Evolutionary conservation across 2,888 invertebrate genomes (phyloP).

Genomic region (Penaeus monodon): DNA sequence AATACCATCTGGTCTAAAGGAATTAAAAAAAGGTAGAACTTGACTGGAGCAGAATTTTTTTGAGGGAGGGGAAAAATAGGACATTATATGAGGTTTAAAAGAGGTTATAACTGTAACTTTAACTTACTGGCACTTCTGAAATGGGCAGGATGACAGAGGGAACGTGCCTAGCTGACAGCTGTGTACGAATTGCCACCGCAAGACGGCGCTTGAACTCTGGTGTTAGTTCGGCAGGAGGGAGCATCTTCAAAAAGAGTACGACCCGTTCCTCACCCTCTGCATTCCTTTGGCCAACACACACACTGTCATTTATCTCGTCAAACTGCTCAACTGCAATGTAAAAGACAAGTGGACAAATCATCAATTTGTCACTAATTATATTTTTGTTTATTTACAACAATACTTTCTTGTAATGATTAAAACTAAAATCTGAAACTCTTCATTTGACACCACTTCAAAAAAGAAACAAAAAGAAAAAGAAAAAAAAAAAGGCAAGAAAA

Average conservation of each 20-base stretch:
- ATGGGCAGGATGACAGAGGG: conserved; percentile 72
- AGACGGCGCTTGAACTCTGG: conserved; percentile 70
- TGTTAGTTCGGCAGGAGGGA: conserved; percentile 68
- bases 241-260: conserved; percentile 73
- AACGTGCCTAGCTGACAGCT: conserved; percentile 73
- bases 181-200: conserved; percentile 70
- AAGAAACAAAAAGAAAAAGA: too few species aligned
- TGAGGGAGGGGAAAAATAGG: too few species aligned
- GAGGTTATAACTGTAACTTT: too few species aligned
- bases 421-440: too few species aligned
- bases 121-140: conserved; percentile 71
- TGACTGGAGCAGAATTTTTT: too few species aligned
- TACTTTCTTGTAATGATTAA: too few species aligned
- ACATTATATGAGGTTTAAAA: too few species aligned
- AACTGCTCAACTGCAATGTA: conserved; percentile 67
- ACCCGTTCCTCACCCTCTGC: conserved; percentile 72
- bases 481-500: too few species aligned
- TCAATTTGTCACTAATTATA: background rate
- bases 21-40: too few species aligned
- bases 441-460: too few species aligned
- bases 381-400: too few species aligned
- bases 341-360: background rate
- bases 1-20: too few species aligned
- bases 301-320: conserved; percentile 73
- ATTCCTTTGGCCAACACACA: conserved; percentile 73